Base-by-base conservation (phyloP, 2,888 invertebrate genomes). In the Acronicta psi region DNA sequence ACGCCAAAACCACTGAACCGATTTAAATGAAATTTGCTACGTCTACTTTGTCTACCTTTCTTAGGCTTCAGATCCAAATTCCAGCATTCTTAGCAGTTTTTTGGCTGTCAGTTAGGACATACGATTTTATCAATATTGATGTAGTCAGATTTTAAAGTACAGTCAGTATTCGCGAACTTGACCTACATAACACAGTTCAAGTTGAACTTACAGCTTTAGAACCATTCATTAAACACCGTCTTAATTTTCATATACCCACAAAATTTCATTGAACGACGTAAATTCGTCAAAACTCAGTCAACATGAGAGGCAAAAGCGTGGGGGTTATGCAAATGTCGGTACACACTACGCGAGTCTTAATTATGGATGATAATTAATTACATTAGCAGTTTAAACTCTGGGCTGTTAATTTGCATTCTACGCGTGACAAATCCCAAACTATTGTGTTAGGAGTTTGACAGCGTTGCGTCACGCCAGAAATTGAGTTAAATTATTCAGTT, bases 281-380 rank as follows among this genome's bases (percentile, higher is more conserved):
- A 61, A 59, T 61, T 61, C 66, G 54, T 75, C 67, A 72, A 59
- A 60, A 59, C 34, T 58, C 68, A 40, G 59, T 54, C 53, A 61
- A 70, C 59, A 69, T 65, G 70, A 45, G 44, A 52, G 66, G 50
- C 31, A 55, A 62, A 25, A 31, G 17, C 14, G 45, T 57, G 59
- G n/a, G n/a, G n/a, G n/a, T 61, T 67, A 75, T 77, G 81, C 55
- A 72, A 80, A 81, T 81, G 60, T 59, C 44, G 58, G 68, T 62
- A 72, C 70, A 72, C 64, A 77, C 70, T 57, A 66, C 65, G 58
- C 61, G 74, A 81, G 71, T 81, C 79, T 75, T 72, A 83, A 82
- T 83, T 79, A 81, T 77, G 74, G 75, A 80, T 83, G 81, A 82
- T 83, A 84, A 84, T 84, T 81, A 81, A 77, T 76, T 77, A 79